Evolutionary conservation across 2,888 invertebrate species (phyloP).

Genomic region (Oasisia sp.): DNA sequence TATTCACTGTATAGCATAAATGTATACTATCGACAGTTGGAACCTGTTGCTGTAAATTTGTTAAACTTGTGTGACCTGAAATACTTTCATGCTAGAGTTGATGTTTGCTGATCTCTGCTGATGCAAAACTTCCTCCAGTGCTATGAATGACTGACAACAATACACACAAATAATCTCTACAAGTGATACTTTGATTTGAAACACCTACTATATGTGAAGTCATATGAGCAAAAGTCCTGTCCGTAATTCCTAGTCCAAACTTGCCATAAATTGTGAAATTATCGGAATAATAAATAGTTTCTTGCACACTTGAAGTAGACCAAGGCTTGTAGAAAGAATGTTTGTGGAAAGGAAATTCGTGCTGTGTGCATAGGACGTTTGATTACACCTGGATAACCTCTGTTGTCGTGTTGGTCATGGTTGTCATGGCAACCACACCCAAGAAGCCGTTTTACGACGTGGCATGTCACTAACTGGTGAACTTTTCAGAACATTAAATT

Average conservation of each 20-base stretch:
- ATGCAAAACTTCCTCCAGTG: neutral
- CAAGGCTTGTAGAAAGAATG: neutral
- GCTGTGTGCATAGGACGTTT: neutral
- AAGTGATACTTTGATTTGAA: neutral
- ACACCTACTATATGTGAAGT: neutral
- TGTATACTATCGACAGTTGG: neutral
- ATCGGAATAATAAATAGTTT: neutral
- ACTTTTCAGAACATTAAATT: neutral
- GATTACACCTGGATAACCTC: neutral
- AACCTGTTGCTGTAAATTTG: neutral
- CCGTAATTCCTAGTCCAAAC: neutral
- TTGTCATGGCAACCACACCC: neutral
- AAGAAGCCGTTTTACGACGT: neutral
- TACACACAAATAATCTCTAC: neutral
- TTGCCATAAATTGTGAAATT: neutral
- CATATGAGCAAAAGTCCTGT: neutral
- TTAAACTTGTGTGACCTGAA: constrained; percentile 1
- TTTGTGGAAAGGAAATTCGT: neutral
- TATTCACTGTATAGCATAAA: neutral
- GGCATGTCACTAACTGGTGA: neutral
- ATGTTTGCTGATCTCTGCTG: neutral
- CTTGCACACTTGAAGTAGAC: neutral
- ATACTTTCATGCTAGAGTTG: neutral
- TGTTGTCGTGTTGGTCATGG: neutral
- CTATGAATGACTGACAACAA: no score